A percentile compares a stretch with the other conserved stretches of the same genome.
Conservation (phyloP, 2,113 vertebrate genomes). For the Bombycilla garrulus region DNA sequence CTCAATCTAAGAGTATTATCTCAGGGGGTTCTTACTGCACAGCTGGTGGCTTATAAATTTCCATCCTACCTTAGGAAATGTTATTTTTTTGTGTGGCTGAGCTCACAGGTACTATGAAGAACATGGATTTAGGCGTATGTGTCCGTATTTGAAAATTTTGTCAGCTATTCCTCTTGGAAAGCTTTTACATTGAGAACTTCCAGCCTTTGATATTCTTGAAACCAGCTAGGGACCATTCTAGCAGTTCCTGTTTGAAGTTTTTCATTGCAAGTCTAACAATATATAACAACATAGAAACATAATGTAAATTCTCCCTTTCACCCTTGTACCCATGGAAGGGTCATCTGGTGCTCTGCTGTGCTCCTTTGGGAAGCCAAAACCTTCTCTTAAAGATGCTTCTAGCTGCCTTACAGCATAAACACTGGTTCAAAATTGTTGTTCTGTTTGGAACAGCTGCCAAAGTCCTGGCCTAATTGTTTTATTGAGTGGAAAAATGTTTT, state of each 20-base stretch:
- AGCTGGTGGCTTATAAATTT: not conserved
- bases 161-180: not conserved
- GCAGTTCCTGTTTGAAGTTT: not conserved
- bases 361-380: not conserved
- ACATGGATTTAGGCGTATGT: not conserved
- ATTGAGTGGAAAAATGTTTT: not conserved
- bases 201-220: not conserved
- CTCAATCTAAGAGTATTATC: not conserved
- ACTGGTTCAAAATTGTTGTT: not conserved
- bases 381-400: not conserved
- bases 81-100: not conserved
- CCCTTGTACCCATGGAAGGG: not conserved
- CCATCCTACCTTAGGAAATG: not conserved
- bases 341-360: not conserved
- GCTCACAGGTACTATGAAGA: not conserved
- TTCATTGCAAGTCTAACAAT: not conserved
- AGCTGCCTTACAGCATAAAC: not conserved
- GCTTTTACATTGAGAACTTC: not conserved
- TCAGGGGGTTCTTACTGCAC: not conserved
- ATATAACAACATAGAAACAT: not conserved
- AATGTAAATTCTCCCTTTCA: not conserved
- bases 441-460: not conserved
- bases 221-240: not conserved
- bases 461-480: not conserved
- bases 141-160: not conserved